phyloP scores from a whole-genome alignment of 2,113 vertebrate species.

The Alligator mississippiensis region DNA sequence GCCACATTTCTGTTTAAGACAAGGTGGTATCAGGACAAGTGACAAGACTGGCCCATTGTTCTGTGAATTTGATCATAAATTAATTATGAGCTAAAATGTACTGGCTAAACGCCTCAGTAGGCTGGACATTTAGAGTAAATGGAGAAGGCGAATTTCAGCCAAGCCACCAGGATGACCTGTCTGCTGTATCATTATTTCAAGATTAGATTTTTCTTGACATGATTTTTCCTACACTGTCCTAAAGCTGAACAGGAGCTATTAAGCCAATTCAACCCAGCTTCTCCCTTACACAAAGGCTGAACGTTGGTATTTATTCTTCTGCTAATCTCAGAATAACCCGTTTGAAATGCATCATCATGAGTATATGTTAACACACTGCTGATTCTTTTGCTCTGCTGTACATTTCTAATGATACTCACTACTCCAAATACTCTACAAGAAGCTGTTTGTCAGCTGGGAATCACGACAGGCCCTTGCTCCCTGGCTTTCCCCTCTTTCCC shows the following conservation, averaged over 20 bases:
- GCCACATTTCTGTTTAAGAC: background rate
- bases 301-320: background rate
- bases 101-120: background rate
- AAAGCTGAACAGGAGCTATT: background rate
- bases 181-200: constrained; percentile 1
- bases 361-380: background rate
- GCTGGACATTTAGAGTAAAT: background rate
- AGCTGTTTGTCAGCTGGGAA: background rate
- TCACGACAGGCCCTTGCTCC: background rate
- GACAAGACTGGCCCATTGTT: background rate
- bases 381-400: background rate
- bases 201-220: background rate
- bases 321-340: background rate
- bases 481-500: background rate
- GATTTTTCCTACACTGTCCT: background rate
- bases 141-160: constrained; percentile 47
- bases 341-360: background rate
- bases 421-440: background rate
- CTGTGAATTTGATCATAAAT: constrained; percentile 42
- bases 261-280: background rate
- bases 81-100: constrained; percentile 37
- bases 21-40: constrained; percentile 20
- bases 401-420: background rate
- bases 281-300: background rate
- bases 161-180: background rate